Percentiles rank a stretch among this genome's conserved stretches.
Conservation (phyloP, 2,888 invertebrate species). For the Craniophora ligustri region DNA sequence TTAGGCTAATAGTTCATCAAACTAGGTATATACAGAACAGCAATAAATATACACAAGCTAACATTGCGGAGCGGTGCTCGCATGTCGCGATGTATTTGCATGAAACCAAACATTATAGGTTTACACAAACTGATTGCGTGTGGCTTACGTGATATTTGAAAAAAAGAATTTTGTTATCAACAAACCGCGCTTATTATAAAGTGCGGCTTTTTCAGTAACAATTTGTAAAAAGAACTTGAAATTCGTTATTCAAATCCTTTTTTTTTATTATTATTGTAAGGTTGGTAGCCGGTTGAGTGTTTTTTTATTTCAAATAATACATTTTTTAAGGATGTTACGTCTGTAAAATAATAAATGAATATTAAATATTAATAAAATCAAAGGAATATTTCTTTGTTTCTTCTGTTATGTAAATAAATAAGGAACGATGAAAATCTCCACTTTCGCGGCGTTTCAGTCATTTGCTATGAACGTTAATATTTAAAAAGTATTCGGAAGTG, state of each 20-base stretch:
- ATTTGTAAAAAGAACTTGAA: background rate
- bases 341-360: too few species aligned
- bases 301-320: too few species aligned
- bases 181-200: background rate
- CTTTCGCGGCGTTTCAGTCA: conserved; percentile 22
- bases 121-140: conserved; percentile 25
- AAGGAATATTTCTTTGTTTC: background rate
- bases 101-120: conserved; percentile 25
- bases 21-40: too few species aligned
- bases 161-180: conserved; percentile 10
- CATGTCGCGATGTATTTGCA: conserved; percentile 38
- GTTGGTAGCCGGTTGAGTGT: too few species aligned
- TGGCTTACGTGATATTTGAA: conserved; percentile 13
- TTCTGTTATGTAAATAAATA: conserved; percentile 8
- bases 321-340: too few species aligned
- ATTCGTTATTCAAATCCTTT: background rate
- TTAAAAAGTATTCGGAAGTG: conserved; percentile 40
- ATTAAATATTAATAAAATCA: too few species aligned
- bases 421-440: conserved; percentile 14
- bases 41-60: too few species aligned
- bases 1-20: too few species aligned
- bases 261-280: too few species aligned
- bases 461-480: conserved; percentile 38
- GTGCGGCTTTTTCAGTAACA: conserved; percentile 2
- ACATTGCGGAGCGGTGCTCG: too few species aligned